Evolutionary conservation across 2,888 invertebrate genomes (phyloP).

Genomic region (Scrobipalpa atriplicella): DNA sequence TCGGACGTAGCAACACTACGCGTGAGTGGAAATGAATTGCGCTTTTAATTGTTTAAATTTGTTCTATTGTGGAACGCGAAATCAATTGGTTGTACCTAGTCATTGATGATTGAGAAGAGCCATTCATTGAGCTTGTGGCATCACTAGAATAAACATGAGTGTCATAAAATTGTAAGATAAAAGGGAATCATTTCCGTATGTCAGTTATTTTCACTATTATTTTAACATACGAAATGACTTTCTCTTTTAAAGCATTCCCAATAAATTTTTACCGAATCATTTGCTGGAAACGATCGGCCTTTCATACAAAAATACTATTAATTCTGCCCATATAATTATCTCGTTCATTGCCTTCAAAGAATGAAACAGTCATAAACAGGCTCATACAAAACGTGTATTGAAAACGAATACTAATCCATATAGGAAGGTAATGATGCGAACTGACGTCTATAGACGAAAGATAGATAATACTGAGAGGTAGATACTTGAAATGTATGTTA

Average conservation of each 20-base stretch:
- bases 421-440: conserved; percentile 71
- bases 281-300: not conserved
- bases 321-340: conserved; percentile 23
- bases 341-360: conserved; percentile 24
- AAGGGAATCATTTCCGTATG: no score
- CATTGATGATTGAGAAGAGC: not conserved
- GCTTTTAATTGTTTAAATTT: conserved; percentile 64
- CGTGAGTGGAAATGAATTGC: conserved; percentile 65
- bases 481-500: not conserved
- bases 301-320: not conserved
- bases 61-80: conserved; percentile 27
- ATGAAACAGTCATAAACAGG: conserved; percentile 30
- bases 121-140: not conserved
- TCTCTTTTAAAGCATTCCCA: not conserved
- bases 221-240: no score
- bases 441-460: conserved; percentile 29
- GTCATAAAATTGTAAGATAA: not conserved
- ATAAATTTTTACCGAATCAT: not conserved
- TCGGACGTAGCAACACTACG: conserved; percentile 52
- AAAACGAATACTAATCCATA: conserved; percentile 53
- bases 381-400: conserved; percentile 38
- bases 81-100: not conserved
- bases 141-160: not conserved
- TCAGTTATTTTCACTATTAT: no score
- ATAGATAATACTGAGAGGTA: conserved; percentile 6